Evolutionary conservation across 1,140 invertebrate species (phyloP).

Genomic region (Charaxes varanes): DNA sequence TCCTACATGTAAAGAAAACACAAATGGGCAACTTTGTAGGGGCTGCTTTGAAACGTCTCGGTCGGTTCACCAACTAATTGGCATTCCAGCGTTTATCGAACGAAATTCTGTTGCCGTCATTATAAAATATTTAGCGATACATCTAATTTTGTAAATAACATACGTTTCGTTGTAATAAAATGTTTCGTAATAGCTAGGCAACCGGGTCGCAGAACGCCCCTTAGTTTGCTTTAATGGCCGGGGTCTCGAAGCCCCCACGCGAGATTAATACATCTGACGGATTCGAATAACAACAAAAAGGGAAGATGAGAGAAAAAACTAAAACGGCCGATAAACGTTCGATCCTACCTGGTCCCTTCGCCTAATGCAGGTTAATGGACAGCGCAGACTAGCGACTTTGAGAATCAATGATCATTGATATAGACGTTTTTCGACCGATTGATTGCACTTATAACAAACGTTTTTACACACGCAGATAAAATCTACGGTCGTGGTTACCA

Average conservation of each 20-base stretch:
- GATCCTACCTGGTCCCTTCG: slow-evolving; percentile 49
- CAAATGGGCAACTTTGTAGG: slow-evolving; percentile 40
- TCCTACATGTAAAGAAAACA: slow-evolving; percentile 25
- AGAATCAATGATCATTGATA: too few relatives aligned
- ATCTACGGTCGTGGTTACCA: too few relatives aligned
- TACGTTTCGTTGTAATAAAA: slow-evolving; percentile 65
- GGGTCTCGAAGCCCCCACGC: slow-evolving; percentile 51
- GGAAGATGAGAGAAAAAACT: slow-evolving; percentile 67
- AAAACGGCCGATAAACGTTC: slow-evolving; percentile 64
- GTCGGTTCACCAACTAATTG: slow-evolving; percentile 38
- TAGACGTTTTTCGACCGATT: too few relatives aligned
- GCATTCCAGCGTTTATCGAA: slow-evolving; percentile 36
- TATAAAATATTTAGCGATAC: slow-evolving; percentile 72
- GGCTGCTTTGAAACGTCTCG: slow-evolving; percentile 19
- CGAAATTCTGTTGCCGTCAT: slow-evolving; percentile 49
- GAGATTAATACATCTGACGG: slow-evolving; percentile 69
- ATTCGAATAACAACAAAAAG: slow-evolving; percentile 63
- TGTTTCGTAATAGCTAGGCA: slow-evolving; percentile 65
- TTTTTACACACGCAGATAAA: too few relatives aligned
- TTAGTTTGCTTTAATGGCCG: slow-evolving; percentile 64
- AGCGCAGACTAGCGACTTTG: too few relatives aligned
- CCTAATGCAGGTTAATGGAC: slow-evolving; percentile 37
- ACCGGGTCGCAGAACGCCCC: slow-evolving; percentile 63
- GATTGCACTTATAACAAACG: too few relatives aligned
- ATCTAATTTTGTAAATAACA: slow-evolving; percentile 68